Conservation (phyloP, 2,797 vertebrate species). For the Lophius americanus region DNA sequence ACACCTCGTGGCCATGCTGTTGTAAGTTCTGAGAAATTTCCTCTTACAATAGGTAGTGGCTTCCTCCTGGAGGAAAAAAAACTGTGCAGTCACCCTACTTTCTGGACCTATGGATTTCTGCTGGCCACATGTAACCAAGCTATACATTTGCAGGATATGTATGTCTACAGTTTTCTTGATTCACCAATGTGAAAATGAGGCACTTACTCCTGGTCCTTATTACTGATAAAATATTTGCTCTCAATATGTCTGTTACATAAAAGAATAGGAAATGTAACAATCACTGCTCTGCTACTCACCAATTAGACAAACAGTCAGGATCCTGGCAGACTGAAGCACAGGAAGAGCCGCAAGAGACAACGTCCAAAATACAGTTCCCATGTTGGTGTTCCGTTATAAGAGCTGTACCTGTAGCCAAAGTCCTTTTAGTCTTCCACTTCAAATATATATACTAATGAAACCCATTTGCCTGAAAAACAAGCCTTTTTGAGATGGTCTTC, state of each 20-base stretch:
- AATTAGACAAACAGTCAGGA: slow-evolving; percentile 70
- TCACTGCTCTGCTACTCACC: slow-evolving; percentile 62
- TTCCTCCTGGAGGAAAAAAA: slow-evolving; percentile 62
- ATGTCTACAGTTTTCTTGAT: no score
- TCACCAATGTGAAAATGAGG: background rate
- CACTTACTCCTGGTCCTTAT: background rate
- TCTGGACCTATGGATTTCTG: background rate
- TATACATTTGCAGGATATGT: background rate
- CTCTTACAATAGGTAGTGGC: slow-evolving; percentile 78
- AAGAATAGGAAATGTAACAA: background rate
- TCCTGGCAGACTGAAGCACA: slow-evolving; percentile 69
- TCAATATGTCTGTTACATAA: background rate
- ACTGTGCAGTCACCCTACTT: background rate
- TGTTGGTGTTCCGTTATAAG: slow-evolving; percentile 32
- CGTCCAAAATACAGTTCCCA: slow-evolving; percentile 56
- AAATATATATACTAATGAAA: slow-evolving; percentile 34
- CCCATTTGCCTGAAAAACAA: background rate
- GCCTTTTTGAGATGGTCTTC: slow-evolving; percentile 1
- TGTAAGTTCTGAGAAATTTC: slow-evolving; percentile 77
- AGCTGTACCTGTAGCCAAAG: slow-evolving; percentile 32
- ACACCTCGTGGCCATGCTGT: slow-evolving; percentile 69
- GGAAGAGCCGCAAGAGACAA: slow-evolving; percentile 65
- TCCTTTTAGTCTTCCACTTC: slow-evolving; percentile 17
- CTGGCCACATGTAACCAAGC: background rate
- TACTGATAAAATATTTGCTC: background rate